Evolutionary conservation across 2,113 vertebrate genomes (phyloP).

Genomic region (Oncorhynchus mykiss): DNA sequence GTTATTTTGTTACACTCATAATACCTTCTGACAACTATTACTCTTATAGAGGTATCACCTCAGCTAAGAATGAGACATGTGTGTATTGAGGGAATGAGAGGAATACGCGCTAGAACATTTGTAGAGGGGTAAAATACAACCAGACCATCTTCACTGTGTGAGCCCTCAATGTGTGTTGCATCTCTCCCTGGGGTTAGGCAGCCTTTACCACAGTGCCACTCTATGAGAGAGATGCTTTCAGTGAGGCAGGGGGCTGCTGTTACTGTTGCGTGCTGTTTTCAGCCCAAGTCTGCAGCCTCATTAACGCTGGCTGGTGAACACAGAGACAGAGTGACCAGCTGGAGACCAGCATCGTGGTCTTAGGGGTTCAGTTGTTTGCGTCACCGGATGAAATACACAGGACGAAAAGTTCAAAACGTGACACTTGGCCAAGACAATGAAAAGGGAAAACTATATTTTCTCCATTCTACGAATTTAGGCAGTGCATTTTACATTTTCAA

Average conservation of each 20-base stretch:
- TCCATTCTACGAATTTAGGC: too few species aligned
- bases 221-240: not conserved
- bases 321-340: slow-evolving; percentile 41
- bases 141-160: too few species aligned
- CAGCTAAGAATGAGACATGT: too few species aligned
- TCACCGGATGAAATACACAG: slow-evolving; percentile 28
- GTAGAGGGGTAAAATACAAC: too few species aligned
- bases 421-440: not conserved
- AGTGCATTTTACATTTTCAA: too few species aligned
- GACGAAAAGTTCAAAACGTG: not conserved
- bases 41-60: too few species aligned
- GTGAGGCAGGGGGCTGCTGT: slow-evolving; percentile 28
- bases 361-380: slow-evolving; percentile 27
- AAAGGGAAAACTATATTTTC: too few species aligned
- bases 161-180: not conserved
- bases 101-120: too few species aligned
- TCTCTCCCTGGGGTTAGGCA: not conserved
- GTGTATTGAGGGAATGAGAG: too few species aligned
- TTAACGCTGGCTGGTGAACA: slow-evolving; percentile 50
- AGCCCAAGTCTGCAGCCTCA: slow-evolving; percentile 54
- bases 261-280: slow-evolving; percentile 55
- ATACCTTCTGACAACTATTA: too few species aligned
- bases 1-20: too few species aligned
- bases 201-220: not conserved
- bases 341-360: slow-evolving; percentile 35